phyloP scores from a whole-genome alignment of 1,140 invertebrate genomes.

The Batillaria attramentaria region DNA sequence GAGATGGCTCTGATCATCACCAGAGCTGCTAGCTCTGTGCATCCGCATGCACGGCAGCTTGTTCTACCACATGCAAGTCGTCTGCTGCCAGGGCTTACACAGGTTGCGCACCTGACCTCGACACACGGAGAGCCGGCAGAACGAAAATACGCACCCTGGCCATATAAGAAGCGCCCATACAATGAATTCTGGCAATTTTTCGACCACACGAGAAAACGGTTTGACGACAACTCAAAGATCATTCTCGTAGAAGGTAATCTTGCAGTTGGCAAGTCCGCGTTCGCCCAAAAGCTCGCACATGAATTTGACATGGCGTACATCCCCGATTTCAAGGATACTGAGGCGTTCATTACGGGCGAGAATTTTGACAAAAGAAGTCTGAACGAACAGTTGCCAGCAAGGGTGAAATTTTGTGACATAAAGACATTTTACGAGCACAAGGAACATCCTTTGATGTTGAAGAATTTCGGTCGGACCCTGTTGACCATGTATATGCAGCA shows the following conservation, averaged over 20 bases:
- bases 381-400: conserved; percentile 52
- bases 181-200: conserved; percentile 44
- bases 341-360: conserved; percentile 39
- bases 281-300: conserved; percentile 60
- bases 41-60: conserved; percentile 24
- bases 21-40: conserved; percentile 16
- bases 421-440: conserved; percentile 53
- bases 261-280: conserved; percentile 54
- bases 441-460: conserved; percentile 45
- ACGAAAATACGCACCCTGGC: conserved; percentile 40
- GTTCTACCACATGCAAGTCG: conserved; percentile 8
- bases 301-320: conserved; percentile 60
- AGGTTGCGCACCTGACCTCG: conserved; percentile 45
- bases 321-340: conserved; percentile 42
- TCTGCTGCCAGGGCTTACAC: conserved; percentile 23
- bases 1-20: conserved; percentile 31
- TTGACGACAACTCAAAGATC: conserved; percentile 62
- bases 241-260: conserved; percentile 63
- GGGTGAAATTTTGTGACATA: conserved; percentile 51
- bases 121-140: conserved; percentile 30
- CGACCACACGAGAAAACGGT: conserved; percentile 46
- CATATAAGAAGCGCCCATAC: conserved; percentile 45
- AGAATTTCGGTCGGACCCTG: conserved; percentile 52
- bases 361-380: conserved; percentile 56
- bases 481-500: conserved; percentile 45